Percentiles rank a stretch among this genome's conserved stretches.
phyloP scores from a whole-genome alignment of 2,888 invertebrate species.

The Brachypalpus laphriformis region DNA sequence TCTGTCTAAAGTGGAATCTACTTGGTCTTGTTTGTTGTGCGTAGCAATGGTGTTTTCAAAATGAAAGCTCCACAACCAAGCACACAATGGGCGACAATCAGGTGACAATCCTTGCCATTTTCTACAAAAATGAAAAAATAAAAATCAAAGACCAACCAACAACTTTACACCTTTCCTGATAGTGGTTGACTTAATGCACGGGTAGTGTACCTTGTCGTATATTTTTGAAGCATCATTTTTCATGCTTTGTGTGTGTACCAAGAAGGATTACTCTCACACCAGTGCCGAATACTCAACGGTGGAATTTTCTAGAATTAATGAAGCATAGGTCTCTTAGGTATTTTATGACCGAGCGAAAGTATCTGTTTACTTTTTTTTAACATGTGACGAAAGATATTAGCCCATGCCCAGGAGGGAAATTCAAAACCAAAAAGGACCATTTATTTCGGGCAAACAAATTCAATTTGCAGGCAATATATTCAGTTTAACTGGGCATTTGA shows the following conservation, averaged over 20 bases:
- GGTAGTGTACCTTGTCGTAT: slow-evolving; percentile 56
- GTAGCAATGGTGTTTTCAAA: slow-evolving; percentile 32
- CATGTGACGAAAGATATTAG: slow-evolving; percentile 56
- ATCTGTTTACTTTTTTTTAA: slow-evolving; percentile 47
- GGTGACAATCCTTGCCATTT: slow-evolving; percentile 70
- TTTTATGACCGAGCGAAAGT: slow-evolving; percentile 45
- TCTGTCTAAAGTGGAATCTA: slow-evolving; percentile 70
- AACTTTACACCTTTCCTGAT: slow-evolving; percentile 56
- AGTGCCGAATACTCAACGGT: not conserved
- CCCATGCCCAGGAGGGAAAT: slow-evolving; percentile 64
- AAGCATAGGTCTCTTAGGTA: slow-evolving; percentile 53
- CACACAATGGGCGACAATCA: slow-evolving; percentile 70
- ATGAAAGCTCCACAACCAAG: slow-evolving; percentile 40
- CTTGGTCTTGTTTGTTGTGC: slow-evolving; percentile 61
- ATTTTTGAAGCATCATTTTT: slow-evolving; percentile 72
- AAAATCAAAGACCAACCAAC: slow-evolving; percentile 43
- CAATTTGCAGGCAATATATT: slow-evolving; percentile 68
- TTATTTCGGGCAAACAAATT: slow-evolving; percentile 58
- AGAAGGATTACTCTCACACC: slow-evolving; percentile 62
- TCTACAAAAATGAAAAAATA: slow-evolving; percentile 7
- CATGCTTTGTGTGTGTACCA: slow-evolving; percentile 58
- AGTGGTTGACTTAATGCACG: slow-evolving; percentile 72
- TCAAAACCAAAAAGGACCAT: slow-evolving; percentile 39
- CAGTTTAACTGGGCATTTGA: slow-evolving; percentile 66
- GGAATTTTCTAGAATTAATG: slow-evolving; percentile 69